Evolutionary conservation across 2,888 invertebrate species (phyloP).

Genomic region (Andrena minutula): DNA sequence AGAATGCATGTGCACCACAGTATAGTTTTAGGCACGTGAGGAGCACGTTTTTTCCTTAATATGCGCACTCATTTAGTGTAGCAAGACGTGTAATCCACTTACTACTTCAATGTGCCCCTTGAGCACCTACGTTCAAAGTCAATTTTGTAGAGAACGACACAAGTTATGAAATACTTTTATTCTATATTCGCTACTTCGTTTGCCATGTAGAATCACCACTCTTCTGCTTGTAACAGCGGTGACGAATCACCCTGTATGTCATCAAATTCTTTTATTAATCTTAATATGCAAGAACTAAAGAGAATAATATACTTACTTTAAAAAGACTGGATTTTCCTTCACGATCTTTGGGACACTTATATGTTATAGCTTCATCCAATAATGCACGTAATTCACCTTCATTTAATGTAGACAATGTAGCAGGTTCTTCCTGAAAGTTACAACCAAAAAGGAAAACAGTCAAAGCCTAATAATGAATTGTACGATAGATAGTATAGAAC

Average conservation of each 20-base stretch:
- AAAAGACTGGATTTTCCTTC: slow-evolving; percentile 94
- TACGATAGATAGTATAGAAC: background rate
- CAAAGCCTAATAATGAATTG: background rate
- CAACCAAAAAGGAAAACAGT: slow-evolving; percentile 19
- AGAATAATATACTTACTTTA: slow-evolving; percentile 86
- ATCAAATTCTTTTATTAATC: slow-evolving; percentile 1
- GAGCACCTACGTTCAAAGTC: no score
- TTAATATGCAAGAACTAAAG: background rate
- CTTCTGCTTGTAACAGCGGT: no score
- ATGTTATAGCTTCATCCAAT: slow-evolving; percentile 93
- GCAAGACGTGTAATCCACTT: no score
- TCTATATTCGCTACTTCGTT: no score
- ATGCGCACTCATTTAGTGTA: no score
- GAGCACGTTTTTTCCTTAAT: no score
- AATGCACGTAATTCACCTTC: slow-evolving; percentile 92
- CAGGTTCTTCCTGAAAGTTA: slow-evolving; percentile 82
- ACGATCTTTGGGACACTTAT: slow-evolving; percentile 93
- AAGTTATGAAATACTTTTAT: no score
- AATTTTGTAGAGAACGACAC: no score
- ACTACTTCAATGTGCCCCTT: no score
- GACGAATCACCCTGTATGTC: background rate
- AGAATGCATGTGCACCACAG: no score
- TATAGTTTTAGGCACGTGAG: no score
- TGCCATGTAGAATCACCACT: no score
- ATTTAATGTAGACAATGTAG: slow-evolving; percentile 87